These are phyloP conservation scores for Muscicapa comitata DNA, from an alignment of 2,797 vertebrate genomes.

Conservation along the genomic window DNA sequence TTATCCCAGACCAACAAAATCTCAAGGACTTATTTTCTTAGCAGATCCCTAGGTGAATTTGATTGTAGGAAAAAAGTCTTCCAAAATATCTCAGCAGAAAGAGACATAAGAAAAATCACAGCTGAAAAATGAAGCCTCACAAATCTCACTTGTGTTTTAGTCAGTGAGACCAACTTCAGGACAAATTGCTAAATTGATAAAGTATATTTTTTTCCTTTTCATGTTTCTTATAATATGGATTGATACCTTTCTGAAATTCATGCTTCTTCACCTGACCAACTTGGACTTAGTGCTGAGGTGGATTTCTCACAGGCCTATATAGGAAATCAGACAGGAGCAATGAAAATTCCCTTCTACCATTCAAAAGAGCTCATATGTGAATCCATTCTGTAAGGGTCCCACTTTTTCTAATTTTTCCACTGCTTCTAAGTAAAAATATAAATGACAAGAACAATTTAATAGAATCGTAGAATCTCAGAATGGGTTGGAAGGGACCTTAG, in stretches of 20 bases:
- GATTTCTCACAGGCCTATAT: neutral
- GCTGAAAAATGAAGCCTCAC: neutral
- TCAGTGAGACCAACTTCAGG: neutral
- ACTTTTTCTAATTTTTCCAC: neutral
- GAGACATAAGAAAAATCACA: neutral
- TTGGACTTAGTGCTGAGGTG: neutral
- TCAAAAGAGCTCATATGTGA: neutral
- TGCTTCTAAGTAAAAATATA: neutral
- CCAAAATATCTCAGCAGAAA: neutral
- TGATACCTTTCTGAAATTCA: neutral
- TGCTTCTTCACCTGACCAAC: neutral
- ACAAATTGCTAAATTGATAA: neutral
- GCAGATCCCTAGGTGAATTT: neutral
- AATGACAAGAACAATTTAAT: neutral
- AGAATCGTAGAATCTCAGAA: neutral
- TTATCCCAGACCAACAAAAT: neutral
- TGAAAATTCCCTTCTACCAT: neutral
- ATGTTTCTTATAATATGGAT: neutral
- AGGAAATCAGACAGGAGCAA: neutral
- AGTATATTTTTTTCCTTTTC: neutral
- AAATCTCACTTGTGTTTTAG: neutral
- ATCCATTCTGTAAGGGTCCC: fast-evolving
- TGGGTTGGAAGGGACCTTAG: neutral
- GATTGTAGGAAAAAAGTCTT: neutral
- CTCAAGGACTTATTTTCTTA: neutral